A percentile compares a stretch with the other conserved stretches of the same genome.
Conservation (phyloP, 1,140 invertebrate genomes). For the Drosophila lacteicornis region DNA sequence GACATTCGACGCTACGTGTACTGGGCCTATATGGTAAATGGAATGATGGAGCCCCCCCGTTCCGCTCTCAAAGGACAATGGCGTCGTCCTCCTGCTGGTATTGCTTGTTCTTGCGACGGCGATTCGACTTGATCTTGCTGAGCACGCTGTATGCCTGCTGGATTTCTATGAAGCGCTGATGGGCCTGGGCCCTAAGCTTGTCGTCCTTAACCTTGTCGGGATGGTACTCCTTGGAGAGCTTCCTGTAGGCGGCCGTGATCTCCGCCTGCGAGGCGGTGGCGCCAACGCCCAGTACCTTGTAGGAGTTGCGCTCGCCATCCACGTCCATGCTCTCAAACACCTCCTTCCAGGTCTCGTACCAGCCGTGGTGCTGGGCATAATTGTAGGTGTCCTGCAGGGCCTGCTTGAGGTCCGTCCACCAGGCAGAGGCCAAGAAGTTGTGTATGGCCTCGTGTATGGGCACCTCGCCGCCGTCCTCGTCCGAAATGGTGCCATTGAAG, state of each 20-base stretch:
- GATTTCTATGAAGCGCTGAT: constrained; percentile 96
- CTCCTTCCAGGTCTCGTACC: constrained; percentile 93
- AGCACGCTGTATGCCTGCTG: constrained; percentile 96
- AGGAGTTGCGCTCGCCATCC: constrained; percentile 95
- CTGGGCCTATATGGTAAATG: constrained; percentile 2
- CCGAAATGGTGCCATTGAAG: constrained; percentile 95
- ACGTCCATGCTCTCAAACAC: constrained; percentile 94
- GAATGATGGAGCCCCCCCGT: not conserved
- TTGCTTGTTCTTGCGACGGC: constrained; percentile 90
- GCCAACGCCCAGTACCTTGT: constrained; percentile 92
- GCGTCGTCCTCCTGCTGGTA: constrained; percentile 67
- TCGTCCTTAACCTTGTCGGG: constrained; percentile 95
- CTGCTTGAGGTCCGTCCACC: constrained; percentile 91
- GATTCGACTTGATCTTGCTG: constrained; percentile 92
- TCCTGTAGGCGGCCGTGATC: constrained; percentile 92
- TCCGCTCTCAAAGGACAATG: constrained; percentile 51
- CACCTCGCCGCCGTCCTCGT: constrained; percentile 94
- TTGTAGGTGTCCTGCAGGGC: constrained; percentile 91
- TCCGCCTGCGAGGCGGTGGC: constrained; percentile 92
- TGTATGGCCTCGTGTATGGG: constrained; percentile 94
- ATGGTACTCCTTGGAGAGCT: constrained; percentile 94
- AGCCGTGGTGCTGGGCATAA: constrained; percentile 92
- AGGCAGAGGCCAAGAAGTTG: constrained; percentile 96
- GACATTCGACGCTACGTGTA: not conserved
- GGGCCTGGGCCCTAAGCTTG: constrained; percentile 88